Evolutionary conservation across 2,113 vertebrate genomes (phyloP), one percentile per base, ranked within the genome.

Genomic region (Gambusia holbrooki): DNA sequence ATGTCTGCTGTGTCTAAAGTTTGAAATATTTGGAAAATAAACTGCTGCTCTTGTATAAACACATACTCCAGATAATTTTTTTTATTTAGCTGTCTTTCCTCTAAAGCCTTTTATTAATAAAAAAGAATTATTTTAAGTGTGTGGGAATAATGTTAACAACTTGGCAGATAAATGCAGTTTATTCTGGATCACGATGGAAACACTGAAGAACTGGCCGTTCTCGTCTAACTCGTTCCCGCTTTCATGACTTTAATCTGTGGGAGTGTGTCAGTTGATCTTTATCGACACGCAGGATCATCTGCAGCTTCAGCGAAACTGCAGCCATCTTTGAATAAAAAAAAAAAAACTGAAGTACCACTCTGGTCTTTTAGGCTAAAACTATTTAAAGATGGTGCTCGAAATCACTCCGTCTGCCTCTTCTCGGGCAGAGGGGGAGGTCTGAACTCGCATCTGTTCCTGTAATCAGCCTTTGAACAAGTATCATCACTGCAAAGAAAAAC

Each of bases 391-490:
- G 19, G 45, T 13, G 30, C 35, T 83, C 33, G 51, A 68, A 42
- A 32, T 27, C 17, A 5, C 66, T 74, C 51, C 32, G 6, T 37
- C 40, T 45, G 42, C 22, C 45, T 74, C 64, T 63, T 60, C 42
- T 66, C n/a, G 4, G 74, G 72, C 45, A 69, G 4, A 74, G 51
- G 25, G 51, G 74, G 84, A 84, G 85, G 79, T 88, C 80, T 62
- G 80, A 63, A 76, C 69, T 35, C 69, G 81, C 76, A 82, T 85
- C 87, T 82, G 87, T 73, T 90, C 66, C 84, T 66, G 79, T 68
- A 89, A 87, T 91, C 84, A 88, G 82, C 66, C 76, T 86, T 76
- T 81, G 77, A 89, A 84, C 67, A 71, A 76, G 75, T 66, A 81
- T 69, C 62, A 54, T 74, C 78, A n/a, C 74, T 64, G 42, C 80